A percentile compares a stretch with the other conserved stretches of the same genome.
phyloP scores from a whole-genome alignment of 1,140 invertebrate species.

The Rhopalosiphum padi region DNA sequence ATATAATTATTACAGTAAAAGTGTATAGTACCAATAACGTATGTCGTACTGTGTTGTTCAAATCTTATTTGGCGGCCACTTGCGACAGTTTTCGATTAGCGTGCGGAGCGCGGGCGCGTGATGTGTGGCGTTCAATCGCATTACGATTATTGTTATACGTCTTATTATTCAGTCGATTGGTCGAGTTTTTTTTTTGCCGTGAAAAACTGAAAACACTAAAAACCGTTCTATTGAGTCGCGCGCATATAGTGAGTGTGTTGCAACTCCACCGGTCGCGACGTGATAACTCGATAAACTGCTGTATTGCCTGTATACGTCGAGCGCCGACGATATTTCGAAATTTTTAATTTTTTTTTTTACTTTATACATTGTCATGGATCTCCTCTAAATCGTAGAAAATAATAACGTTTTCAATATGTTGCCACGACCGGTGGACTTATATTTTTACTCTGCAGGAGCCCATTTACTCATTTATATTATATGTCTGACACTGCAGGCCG shows the following conservation, averaged over 20 bases:
- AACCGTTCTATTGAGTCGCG: neutral
- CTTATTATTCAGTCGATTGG: neutral
- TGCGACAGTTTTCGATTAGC: neutral
- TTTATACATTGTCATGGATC: neutral
- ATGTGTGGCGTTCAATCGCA: neutral
- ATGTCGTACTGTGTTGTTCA: neutral
- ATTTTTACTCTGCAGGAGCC: too few relatives aligned
- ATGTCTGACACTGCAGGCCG: too few relatives aligned
- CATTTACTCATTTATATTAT: too few relatives aligned
- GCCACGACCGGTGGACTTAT: too few relatives aligned
- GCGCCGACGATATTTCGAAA: neutral
- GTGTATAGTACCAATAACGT: neutral
- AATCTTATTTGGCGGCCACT: constrained; percentile 30
- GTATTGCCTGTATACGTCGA: neutral
- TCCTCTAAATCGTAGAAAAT: neutral
- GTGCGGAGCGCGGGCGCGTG: neutral
- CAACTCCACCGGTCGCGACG: neutral
- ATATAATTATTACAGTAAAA: neutral
- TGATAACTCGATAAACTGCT: neutral
- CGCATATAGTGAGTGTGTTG: neutral
- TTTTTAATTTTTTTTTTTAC: neutral
- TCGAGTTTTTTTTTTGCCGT: neutral
- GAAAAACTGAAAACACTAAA: neutral
- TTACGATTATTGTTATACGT: neutral
- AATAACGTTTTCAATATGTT: too few relatives aligned